Percentiles rank a stretch among this genome's conserved stretches.
Evolutionary conservation across 1,140 invertebrate genomes (phyloP).

Genomic region (Araneus ventricosus): DNA sequence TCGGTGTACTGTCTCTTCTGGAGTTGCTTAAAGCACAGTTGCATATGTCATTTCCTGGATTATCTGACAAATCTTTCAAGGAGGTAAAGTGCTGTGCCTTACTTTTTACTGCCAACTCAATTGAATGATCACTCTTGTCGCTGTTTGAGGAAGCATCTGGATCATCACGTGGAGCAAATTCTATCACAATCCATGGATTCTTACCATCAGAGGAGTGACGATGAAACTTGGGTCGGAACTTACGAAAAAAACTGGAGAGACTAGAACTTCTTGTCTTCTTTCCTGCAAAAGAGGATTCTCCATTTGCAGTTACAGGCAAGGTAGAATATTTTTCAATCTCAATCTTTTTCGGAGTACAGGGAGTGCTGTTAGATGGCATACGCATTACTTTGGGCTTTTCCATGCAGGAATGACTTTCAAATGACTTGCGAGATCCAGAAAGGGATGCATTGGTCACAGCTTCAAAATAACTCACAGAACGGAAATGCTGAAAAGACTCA

Average conservation of each 20-base stretch:
- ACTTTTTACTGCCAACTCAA: conserved; percentile 59
- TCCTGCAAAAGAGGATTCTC: background rate
- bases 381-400: background rate
- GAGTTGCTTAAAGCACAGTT: conserved; percentile 60
- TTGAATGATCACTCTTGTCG: conserved; percentile 63
- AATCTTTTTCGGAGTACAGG: conserved; percentile 67
- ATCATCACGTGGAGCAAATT: conserved; percentile 62
- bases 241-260: conserved; percentile 65
- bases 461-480: conserved; percentile 71
- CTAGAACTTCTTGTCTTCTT: conserved; percentile 64
- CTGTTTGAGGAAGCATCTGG: conserved; percentile 13
- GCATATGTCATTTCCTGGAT: conserved; percentile 48
- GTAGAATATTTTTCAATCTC: conserved; percentile 72
- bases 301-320: conserved; percentile 27
- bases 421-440: conserved; percentile 52
- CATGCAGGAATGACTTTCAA: background rate
- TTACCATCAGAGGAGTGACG: conserved; percentile 35
- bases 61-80: conserved; percentile 56
- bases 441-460: conserved; percentile 55
- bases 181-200: conserved; percentile 71
- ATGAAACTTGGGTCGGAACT: conserved; percentile 54
- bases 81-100: conserved; percentile 65
- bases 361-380: conserved; percentile 59
- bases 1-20: conserved; percentile 55
- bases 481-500: conserved; percentile 63